A percentile compares a stretch with the other conserved stretches of the same genome.
Evolutionary conservation across 2,888 invertebrate genomes (phyloP).

Genomic region (Clusia tigrina): DNA sequence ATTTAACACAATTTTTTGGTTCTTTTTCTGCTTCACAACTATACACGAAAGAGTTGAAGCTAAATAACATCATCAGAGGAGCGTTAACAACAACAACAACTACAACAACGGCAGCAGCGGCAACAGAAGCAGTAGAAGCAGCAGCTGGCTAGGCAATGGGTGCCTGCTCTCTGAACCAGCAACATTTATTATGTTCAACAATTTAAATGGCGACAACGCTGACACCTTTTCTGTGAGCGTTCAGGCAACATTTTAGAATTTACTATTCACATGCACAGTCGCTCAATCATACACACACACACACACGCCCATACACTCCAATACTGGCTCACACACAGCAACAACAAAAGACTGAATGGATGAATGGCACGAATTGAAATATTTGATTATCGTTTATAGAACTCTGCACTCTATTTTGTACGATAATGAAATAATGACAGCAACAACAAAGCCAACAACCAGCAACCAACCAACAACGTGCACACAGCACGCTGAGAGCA

Average conservation of each 20-base stretch:
- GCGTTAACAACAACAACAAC: slow-evolving; percentile 15
- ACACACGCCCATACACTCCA: not conserved
- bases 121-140: not conserved
- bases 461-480: not conserved
- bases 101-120: slow-evolving; percentile 6
- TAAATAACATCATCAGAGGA: not conserved
- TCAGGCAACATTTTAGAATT: not conserved
- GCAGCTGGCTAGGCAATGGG: slow-evolving; percentile 35
- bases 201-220: slow-evolving; percentile 48
- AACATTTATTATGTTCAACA: slow-evolving; percentile 55
- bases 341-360: not conserved
- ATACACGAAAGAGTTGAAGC: not conserved
- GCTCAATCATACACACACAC: not conserved
- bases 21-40: too few species aligned
- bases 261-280: not conserved
- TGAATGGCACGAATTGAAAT: not conserved
- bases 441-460: not conserved
- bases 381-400: slow-evolving; percentile 30
- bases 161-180: slow-evolving; percentile 38
- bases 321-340: not conserved
- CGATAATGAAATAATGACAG: slow-evolving; percentile 31
- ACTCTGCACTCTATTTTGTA: slow-evolving; percentile 22
- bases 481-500: not conserved
- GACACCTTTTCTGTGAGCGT: slow-evolving; percentile 38
- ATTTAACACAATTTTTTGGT: too few species aligned